Evolutionary conservation across 2,797 vertebrate species (phyloP), one percentile per base, ranked within the genome.

Genomic region (Lophius americanus): DNA sequence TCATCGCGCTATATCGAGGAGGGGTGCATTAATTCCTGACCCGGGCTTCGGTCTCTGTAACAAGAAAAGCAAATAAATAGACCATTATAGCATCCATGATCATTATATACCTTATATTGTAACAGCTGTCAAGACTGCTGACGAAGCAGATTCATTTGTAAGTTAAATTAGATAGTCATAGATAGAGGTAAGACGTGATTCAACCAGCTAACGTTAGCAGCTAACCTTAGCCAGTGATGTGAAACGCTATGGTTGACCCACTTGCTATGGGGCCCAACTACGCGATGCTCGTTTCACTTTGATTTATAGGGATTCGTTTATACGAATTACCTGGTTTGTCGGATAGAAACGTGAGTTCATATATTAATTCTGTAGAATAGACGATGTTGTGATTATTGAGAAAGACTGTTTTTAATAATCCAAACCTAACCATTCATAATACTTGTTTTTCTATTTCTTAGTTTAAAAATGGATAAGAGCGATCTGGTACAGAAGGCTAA

Each of bases 401-500:
- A 39, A 51, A 50, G 2, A 37, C 32, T 32, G 38, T 62, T 43
- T 46, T 46, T 9, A 5, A 46, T 55, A 2, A 48, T 14, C 6
- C 11, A 12, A 5, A 49, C 7, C 7, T 47, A 36, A 10, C 3
- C 6, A 5, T 4, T 43, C 53, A n/a, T 70, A 58, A 76, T 23
- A 12, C 2, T 69, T 9, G 60, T 3, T 69, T 41, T 65, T 63
- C 9, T 69, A 8, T 53, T 7, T 54, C 32, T 49, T 69, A 93
- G 87, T 86, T 79, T 84, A 92, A 84, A 94, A 92, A 99, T 98
- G 98, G 96, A 98, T 92, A 99, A 97, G 93, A 95, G 92, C 81
- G 97, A 99, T 88, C 94, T 99, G 94, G 96, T 99, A 81, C 96
- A 98, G 96, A 98, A 98, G 90, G 98, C 98, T 88, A 99, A 98